Evolutionary conservation across 2,888 invertebrate species (phyloP), one percentile per base, ranked within the genome.

Genomic region (Drosophila monieri): DNA sequence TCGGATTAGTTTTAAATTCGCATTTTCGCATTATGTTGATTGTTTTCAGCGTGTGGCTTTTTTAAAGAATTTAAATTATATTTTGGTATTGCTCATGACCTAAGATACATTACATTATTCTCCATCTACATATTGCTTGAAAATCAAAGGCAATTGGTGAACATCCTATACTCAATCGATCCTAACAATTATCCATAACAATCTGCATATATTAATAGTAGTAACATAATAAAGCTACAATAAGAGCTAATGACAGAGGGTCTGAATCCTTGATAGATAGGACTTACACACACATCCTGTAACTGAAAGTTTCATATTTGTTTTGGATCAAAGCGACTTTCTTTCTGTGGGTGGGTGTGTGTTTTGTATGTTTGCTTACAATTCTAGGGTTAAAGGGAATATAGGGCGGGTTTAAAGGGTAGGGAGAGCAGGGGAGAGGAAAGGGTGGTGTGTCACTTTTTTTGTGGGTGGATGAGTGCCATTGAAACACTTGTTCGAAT

Each of bases 131-230:
- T 30, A 56, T 68, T 47, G 69, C 48, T 56, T 66, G 52, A 81
- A 83, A 80, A 77, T 73, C 51, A 86, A 86, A 81, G 80, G 80
- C 80, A 84, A 61, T 86, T 70, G 55, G 80, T 86, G 80, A 86
- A 62, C 80, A n/a, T 68, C 51, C 51, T 14, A 30, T 72, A 54
- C 49, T 18, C 52, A 39, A 56, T 41, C 39, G 53, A 41, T 43
- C 49, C 59, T 57, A 61, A 54, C 32, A 62, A 49, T 59, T 51
- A 56, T 27, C 37, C 27, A 37, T 43, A 47, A 54, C 53, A 49
- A 68, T 47, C 18, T 25, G 15, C 32, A 30, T 37, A 32, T 44
- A 30, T 21, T 30, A 35, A 46, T 48, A 77, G 58, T 70, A 61
- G 65, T 65, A 72, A 83, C 53, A 61, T 43, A 80, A 72, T 75